Percentiles rank a stretch among this genome's conserved stretches.
phyloP scores from a whole-genome alignment of 2,113 vertebrate species.

The Xiphophorus hellerii region DNA sequence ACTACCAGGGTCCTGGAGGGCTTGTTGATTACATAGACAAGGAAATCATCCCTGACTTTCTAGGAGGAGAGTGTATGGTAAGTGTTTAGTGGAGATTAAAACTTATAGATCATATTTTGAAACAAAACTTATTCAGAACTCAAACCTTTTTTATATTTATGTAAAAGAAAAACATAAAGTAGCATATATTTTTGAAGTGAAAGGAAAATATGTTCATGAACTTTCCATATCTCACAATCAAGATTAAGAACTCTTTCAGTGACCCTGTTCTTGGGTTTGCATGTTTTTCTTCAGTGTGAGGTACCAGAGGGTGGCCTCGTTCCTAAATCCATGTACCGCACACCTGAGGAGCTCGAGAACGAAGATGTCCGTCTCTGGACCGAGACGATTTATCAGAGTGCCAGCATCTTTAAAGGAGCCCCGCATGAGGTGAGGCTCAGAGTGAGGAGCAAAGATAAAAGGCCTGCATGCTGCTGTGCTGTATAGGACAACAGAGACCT shows the following conservation, averaged over 20 bases:
- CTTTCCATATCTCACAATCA: not conserved
- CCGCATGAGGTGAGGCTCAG: slow-evolving; percentile 86
- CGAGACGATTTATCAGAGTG: slow-evolving; percentile 96
- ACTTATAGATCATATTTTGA: not conserved
- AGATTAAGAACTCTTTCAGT: slow-evolving; percentile 4
- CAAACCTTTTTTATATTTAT: not conserved
- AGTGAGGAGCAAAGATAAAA: not conserved
- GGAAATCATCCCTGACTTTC: slow-evolving; percentile 95
- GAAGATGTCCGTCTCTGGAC: slow-evolving; percentile 94
- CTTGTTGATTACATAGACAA: slow-evolving; percentile 96
- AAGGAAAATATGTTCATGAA: not conserved
- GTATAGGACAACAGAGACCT: slow-evolving; percentile 14
- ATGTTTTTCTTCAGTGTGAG: slow-evolving; percentile 83
- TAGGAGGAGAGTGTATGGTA: slow-evolving; percentile 97
- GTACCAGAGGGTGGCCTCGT: slow-evolving; percentile 96
- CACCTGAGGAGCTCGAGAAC: slow-evolving; percentile 91
- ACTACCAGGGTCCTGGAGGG: slow-evolving; percentile 96
- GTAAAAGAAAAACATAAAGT: too few species aligned
- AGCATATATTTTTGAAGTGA: too few species aligned
- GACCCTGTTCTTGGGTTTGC: slow-evolving; percentile 17
- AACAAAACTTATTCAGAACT: not conserved
- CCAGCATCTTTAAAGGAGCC: slow-evolving; percentile 87
- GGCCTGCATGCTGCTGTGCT: not conserved
- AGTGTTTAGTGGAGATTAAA: slow-evolving; percentile 39
- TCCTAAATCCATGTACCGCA: slow-evolving; percentile 95